Base-by-base conservation (phyloP, 2,888 invertebrate genomes). In the Hypercompe scribonia region DNA sequence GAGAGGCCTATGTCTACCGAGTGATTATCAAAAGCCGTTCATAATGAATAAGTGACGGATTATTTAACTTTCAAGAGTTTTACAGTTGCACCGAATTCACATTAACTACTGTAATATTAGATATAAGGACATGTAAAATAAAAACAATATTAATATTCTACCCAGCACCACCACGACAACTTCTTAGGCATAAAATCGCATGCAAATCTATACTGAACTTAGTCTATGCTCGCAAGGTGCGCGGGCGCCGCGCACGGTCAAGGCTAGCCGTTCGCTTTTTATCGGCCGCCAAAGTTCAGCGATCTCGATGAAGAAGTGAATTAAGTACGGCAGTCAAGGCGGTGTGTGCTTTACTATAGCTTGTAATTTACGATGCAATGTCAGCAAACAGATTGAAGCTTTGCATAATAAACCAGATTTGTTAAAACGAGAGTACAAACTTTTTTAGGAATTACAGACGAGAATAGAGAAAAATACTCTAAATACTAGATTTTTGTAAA, bases 261-360 rank as follows among this genome's bases (percentile, higher is more conserved):
- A 95, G 95, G 94, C 92, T 93, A 92, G 82, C 88, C 90, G 90
- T 89, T 88, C 91, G 92, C 90, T 91, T 92, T 92, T 93, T 93
- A 91, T 88, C 79, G 82, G 72, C 84, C 88, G 91, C 91, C 88
- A 91, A 92, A 93, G 93, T 94, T 94, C 93, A 95, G 87, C 92
- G 94, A 87, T 91, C 93, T 89, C 89, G 83, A 84, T 81, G 73
- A 72, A 82, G 80, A 79, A 72, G 80, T 76, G 83, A 82, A 81
- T 82, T 78, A 77, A 78, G 82, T 81, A 77, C 79, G 67, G 74
- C 74, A 68, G 65, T 65, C 28, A 39, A 33, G 46, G 71, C 71
- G 72, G 65, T 79, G 42, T 77, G 78, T 81, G 81, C 77, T 73
- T 84, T 79, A 84, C 81, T 78, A 73, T 24, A 67, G 36, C 63